Percentiles rank a stretch among this genome's conserved stretches.
These are phyloP conservation scores for Heterotis niloticus DNA, from an alignment of 2,113 vertebrate species.

Conservation along the genomic window DNA sequence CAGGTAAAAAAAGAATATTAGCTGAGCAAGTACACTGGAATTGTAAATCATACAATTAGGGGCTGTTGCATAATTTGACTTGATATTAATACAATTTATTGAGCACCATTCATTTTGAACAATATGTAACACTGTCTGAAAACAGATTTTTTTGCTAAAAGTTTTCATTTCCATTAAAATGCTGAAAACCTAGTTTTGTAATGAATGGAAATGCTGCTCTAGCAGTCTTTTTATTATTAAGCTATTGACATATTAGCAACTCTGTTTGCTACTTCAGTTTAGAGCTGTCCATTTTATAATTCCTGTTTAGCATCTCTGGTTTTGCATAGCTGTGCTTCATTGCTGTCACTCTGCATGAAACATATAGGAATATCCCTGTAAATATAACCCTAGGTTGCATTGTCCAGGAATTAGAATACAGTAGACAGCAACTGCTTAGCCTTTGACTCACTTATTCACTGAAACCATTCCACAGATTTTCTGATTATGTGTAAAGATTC, in stretches of 20 bases:
- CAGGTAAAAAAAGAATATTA: no score
- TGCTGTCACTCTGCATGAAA: neutral
- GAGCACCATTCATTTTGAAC: no score
- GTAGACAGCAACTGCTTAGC: neutral
- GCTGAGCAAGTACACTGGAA: no score
- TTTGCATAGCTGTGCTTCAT: neutral
- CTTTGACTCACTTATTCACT: neutral
- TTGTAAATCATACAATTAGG: no score
- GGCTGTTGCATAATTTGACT: no score
- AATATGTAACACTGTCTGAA: no score
- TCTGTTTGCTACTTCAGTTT: conserved; percentile 4
- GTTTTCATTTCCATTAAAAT: no score
- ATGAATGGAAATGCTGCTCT: no score
- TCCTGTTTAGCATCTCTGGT: neutral
- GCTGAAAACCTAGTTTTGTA: no score
- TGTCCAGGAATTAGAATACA: neutral
- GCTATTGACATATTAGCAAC: conserved; percentile 32
- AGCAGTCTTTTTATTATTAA: no score
- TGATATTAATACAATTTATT: no score
- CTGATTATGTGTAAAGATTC: neutral
- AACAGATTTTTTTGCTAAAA: no score
- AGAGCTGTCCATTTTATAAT: neutral
- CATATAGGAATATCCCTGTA: neutral
- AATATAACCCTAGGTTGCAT: neutral
- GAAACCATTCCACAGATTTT: neutral